Base-by-base conservation (phyloP, 2,797 vertebrate genomes). In the Sebastes wilsoni region DNA sequence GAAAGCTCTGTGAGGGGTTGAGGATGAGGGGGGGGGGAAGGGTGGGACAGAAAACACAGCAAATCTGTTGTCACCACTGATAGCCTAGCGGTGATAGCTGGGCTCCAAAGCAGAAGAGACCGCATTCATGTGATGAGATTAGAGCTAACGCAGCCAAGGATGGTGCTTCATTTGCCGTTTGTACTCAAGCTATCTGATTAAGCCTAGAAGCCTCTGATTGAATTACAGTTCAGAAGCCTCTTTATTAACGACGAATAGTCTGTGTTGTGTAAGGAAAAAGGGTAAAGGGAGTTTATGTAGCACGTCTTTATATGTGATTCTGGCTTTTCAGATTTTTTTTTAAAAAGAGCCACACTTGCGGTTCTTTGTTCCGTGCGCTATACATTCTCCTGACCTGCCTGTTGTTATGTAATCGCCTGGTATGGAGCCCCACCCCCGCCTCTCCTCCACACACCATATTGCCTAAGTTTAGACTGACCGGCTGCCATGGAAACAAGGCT, bases 401-500 rank as follows among this genome's bases (percentile, higher is more conserved):
- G 62, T 32, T 76, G 38, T 90, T 89, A 80, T 75, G 80, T 77
- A 85, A 90, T 13, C 54, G 73, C 36, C 38, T 67, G 9, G 64
- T 30, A 75, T 55, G 22, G 66, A 22, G 65, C 70, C 77, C 78
- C 62, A 56, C 86, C 75, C 75, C 83, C 62, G 7, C 66, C 54
- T 77, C 30, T 55, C 34, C 14, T 56, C 54, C 73, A 65, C 77
- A 66, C 69, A 82, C 52, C 74, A 89, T 70, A 84, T 73, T 82
- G 77, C 74, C 54, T 61, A 59, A 36, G 34, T 27, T 71, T 59
- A 62, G 49, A 65, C 61, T 72, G 42, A 46, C 25, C 1, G 12
- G 81, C 38, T 90, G 69, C 84, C 85, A 89, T 88, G 79, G 86
- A 72, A 92, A 92, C 77, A 0, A 32, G 52, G 77, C 38, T 49